A percentile compares a stretch with the other conserved stretches of the same genome.
Evolutionary conservation across 1,140 invertebrate genomes (phyloP).

Genomic region (Euura saliciscinereae): DNA sequence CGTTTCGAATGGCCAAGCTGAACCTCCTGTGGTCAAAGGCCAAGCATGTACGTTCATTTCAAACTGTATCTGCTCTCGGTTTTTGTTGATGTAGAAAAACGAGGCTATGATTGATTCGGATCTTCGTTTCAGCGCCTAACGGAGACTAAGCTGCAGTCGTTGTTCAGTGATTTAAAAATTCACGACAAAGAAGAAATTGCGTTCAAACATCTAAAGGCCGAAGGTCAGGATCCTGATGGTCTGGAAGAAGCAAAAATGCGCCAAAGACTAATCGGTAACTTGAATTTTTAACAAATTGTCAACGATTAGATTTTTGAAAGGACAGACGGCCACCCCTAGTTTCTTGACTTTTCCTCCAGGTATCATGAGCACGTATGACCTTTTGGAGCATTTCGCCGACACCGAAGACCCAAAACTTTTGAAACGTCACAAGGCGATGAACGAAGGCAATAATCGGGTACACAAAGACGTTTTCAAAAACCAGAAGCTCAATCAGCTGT

Average conservation of each 20-base stretch:
- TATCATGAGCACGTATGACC: conserved; percentile 82
- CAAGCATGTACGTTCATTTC: conserved; percentile 67
- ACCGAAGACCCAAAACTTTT: conserved; percentile 65
- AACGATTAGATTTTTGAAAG: conserved; percentile 13
- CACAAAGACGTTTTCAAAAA: conserved; percentile 85
- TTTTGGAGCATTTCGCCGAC: conserved; percentile 81
- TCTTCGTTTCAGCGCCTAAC: conserved; percentile 72
- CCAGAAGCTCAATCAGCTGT: conserved; percentile 88
- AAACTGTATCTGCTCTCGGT: conserved; percentile 23
- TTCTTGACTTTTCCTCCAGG: conserved; percentile 48
- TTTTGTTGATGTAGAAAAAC: no score
- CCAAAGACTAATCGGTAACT: conserved; percentile 74
- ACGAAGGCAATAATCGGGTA: conserved; percentile 51
- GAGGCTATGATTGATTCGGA: background rate
- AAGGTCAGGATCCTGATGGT: conserved; percentile 86
- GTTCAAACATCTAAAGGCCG: conserved; percentile 80
- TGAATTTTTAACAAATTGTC: conserved; percentile 3
- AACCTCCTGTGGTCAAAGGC: conserved; percentile 87
- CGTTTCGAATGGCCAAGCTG: conserved; percentile 84
- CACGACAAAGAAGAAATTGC: conserved; percentile 91
- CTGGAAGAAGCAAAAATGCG: conserved; percentile 82
- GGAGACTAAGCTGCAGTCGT: conserved; percentile 81
- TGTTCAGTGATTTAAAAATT: conserved; percentile 87
- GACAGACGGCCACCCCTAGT: background rate
- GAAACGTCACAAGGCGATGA: conserved; percentile 47